phyloP scores from a whole-genome alignment of 2,113 vertebrate species.

The Bettongia penicillata region DNA sequence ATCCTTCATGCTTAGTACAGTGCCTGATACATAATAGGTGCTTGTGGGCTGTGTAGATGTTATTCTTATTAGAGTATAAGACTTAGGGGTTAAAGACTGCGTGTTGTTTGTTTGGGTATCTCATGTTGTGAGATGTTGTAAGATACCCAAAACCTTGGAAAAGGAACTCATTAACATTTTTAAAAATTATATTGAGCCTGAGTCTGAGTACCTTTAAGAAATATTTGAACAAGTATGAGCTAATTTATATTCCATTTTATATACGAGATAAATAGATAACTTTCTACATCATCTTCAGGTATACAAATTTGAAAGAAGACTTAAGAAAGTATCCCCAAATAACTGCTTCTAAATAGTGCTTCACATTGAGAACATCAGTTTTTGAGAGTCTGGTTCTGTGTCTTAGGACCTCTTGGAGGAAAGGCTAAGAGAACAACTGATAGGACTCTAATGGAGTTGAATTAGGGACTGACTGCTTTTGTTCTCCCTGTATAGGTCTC shows the following conservation, averaged over 20 bases:
- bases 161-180: background rate
- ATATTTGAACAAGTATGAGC: conserved; percentile 8
- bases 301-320: background rate
- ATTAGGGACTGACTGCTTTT: background rate
- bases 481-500: background rate
- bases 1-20: background rate
- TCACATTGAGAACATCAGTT: background rate
- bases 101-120: background rate
- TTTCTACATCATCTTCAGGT: conserved; percentile 1
- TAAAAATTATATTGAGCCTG: background rate
- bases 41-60: background rate
- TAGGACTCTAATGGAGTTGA: background rate
- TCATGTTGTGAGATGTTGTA: too few species aligned
- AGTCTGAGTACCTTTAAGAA: conserved; percentile 7
- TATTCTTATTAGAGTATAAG: background rate
- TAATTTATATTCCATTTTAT: background rate
- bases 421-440: background rate
- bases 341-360: background rate
- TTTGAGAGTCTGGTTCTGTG: background rate
- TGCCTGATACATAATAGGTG: background rate
- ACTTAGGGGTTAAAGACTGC: background rate
- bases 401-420: background rate
- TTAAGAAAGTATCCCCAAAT: background rate
- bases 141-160: background rate
- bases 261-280: background rate